phyloP scores from a whole-genome alignment of 2,113 vertebrate genomes.

The Protomyctophum bolini region DNA sequence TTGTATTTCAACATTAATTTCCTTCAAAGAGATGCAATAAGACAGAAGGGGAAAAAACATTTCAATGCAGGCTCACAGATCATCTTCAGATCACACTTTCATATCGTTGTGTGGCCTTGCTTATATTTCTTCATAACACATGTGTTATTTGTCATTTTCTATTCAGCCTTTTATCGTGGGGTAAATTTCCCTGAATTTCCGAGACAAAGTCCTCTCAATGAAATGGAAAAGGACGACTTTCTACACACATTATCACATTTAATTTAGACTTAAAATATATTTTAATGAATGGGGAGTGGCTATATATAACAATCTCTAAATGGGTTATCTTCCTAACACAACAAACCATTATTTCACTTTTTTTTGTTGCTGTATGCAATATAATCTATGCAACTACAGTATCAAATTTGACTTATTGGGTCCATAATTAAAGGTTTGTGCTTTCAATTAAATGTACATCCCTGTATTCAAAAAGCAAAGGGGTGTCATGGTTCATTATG shows the following conservation, averaged over 20 bases:
- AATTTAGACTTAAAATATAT: conserved; percentile 21
- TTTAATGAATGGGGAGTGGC: not conserved
- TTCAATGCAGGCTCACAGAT: not conserved
- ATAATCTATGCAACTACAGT: conserved; percentile 50
- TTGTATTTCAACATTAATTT: conserved; percentile 45
- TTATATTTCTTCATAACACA: not conserved
- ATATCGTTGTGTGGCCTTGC: not conserved
- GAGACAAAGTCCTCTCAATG: conserved; percentile 14
- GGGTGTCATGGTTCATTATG: conserved; percentile 41
- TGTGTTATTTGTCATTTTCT: not conserved
- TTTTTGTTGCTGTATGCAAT: conserved; percentile 23
- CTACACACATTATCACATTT: not conserved
- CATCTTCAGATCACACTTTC: not conserved
- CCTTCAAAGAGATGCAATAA: conserved; percentile 30
- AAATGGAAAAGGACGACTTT: conserved; percentile 23
- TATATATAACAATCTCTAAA: conserved; percentile 30
- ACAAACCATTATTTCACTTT: conserved; percentile 7
- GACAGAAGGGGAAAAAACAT: conserved; percentile 27
- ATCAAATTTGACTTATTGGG: conserved; percentile 17
- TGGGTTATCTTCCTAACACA: conserved; percentile 14
- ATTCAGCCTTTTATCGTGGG: not conserved
- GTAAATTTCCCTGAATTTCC: conserved; percentile 38
- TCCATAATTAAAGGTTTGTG: conserved; percentile 72
- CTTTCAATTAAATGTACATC: conserved; percentile 59
- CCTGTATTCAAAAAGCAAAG: conserved; percentile 58